phyloP scores from a whole-genome alignment of 2,888 invertebrate genomes.

The Macrosoma leucophasiata region DNA sequence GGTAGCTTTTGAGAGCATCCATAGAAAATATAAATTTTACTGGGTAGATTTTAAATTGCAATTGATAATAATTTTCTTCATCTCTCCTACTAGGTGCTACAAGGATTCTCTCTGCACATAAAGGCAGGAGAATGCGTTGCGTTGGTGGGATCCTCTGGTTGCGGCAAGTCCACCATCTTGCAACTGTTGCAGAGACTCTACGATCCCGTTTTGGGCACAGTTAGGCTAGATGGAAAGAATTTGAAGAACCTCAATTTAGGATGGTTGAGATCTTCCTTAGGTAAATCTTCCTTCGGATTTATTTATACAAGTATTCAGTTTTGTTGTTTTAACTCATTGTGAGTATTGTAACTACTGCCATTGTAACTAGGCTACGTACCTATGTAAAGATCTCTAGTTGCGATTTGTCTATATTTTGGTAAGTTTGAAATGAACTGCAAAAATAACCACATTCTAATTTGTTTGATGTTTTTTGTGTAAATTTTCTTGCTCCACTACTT shows the following conservation, averaged over 20 bases:
- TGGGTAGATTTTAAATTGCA: background rate
- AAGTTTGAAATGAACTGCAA: no score
- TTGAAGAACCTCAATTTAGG: slow-evolving; percentile 81
- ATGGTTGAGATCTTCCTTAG: slow-evolving; percentile 86
- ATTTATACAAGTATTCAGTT: background rate
- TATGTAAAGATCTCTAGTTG: no score
- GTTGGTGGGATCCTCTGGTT: slow-evolving; percentile 84
- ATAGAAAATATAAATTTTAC: no score
- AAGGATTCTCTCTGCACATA: slow-evolving; percentile 79
- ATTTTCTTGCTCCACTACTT: no score
- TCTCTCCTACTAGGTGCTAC: slow-evolving; percentile 70
- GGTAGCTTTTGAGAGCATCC: no score
- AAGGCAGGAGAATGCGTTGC: slow-evolving; percentile 83
- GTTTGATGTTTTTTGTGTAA: no score
- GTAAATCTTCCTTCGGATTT: slow-evolving; percentile 30
- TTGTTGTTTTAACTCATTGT: no score
- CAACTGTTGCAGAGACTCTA: slow-evolving; percentile 85
- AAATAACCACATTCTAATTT: no score
- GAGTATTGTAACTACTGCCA: no score
- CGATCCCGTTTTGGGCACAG: slow-evolving; percentile 76
- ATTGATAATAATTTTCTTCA: background rate
- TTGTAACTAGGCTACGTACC: no score
- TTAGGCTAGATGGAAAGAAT: slow-evolving; percentile 80
- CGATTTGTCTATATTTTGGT: no score
- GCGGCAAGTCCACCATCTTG: slow-evolving; percentile 87